phyloP scores from a whole-genome alignment of 2,797 vertebrate genomes.

The Onychomys arenicola region DNA sequence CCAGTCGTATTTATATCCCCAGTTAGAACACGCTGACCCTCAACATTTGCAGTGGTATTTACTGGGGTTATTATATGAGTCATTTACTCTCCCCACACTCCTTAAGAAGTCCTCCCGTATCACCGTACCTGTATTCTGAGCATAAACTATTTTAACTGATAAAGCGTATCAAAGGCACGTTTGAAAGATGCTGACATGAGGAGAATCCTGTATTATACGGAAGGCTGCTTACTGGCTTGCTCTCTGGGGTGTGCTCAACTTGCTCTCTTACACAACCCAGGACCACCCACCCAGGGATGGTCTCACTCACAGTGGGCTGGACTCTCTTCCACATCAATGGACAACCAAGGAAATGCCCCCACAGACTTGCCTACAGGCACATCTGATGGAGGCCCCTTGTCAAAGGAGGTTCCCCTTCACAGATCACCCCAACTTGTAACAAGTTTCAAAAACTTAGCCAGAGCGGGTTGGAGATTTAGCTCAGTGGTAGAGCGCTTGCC shows the following conservation, averaged over 20 bases:
- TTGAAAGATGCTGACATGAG: constrained; percentile 21
- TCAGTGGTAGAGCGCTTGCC: no score
- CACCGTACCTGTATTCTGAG: not conserved
- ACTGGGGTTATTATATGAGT: not conserved
- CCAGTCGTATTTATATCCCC: not conserved
- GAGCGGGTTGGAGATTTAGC: no score
- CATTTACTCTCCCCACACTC: not conserved
- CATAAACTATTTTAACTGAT: not conserved
- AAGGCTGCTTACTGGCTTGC: not conserved
- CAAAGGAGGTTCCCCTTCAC: not conserved
- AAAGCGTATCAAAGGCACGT: not conserved
- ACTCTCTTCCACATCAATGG: not conserved
- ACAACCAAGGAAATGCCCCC: not conserved
- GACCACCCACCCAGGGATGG: not conserved
- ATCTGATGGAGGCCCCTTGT: not conserved
- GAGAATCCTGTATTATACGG: not conserved
- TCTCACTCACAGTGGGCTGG: not conserved
- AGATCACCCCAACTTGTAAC: not conserved
- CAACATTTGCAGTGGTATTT: constrained; percentile 17
- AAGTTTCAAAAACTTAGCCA: not conserved
- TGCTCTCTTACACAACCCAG: not conserved
- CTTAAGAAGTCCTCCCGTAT: not conserved
- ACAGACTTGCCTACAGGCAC: not conserved
- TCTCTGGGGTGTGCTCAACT: not conserved
- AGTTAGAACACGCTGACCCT: constrained; percentile 6